Evolutionary conservation across 2,113 vertebrate genomes (phyloP).

Genomic region (Cathartes aura): DNA sequence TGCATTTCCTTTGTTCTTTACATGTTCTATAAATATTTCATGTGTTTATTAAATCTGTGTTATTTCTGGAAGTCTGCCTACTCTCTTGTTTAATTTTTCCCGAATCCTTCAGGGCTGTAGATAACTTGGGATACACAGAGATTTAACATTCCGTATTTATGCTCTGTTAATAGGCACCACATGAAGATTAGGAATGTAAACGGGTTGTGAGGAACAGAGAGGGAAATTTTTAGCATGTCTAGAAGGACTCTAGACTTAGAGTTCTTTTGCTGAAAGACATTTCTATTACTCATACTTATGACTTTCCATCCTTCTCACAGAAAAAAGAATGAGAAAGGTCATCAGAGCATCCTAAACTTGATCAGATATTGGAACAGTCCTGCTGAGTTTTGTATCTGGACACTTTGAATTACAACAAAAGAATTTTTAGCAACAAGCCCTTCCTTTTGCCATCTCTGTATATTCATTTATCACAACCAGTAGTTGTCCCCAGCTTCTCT

Average conservation of each 20-base stretch:
- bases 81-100: conserved; percentile 66
- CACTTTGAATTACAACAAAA: not conserved
- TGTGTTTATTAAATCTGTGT: conserved; percentile 72
- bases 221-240: conserved; percentile 18
- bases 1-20: conserved; percentile 73
- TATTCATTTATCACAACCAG: not conserved
- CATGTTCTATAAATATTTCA: conserved; percentile 74
- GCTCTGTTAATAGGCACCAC: conserved; percentile 67
- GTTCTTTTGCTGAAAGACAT: not conserved
- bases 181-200: conserved; percentile 62
- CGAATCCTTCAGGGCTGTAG: conserved; percentile 48
- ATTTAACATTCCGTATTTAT: conserved; percentile 57
- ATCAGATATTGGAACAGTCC: not conserved
- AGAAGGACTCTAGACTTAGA: not conserved
- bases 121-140: conserved; percentile 65
- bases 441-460: not conserved
- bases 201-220: conserved; percentile 23
- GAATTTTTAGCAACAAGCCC: not conserved
- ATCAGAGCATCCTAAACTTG: not conserved
- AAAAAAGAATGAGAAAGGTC: not conserved
- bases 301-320: not conserved
- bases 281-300: not conserved
- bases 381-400: not conserved
- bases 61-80: conserved; percentile 74
- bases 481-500: not conserved